These are phyloP conservation scores for Tipula vernalis DNA, from an alignment of 2,888 invertebrate genomes.

Conservation along the genomic window DNA sequence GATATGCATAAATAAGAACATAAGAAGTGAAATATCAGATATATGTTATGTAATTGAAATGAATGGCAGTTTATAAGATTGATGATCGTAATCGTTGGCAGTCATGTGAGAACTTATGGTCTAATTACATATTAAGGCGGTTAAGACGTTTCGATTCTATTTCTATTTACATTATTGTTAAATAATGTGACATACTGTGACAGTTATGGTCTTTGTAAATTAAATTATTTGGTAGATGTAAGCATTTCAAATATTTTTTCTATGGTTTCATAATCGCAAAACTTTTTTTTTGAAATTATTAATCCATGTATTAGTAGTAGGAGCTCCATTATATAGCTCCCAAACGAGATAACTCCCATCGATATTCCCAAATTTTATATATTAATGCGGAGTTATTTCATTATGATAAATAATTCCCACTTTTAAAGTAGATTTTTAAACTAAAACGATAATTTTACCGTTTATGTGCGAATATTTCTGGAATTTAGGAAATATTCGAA, in stretches of 20 bases:
- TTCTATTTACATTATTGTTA: neutral
- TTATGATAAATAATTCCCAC: too few species aligned
- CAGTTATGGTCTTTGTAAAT: neutral
- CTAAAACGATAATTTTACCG: too few species aligned
- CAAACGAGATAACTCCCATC: too few species aligned
- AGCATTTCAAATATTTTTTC: neutral
- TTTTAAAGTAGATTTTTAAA: too few species aligned
- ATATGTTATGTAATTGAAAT: neutral
- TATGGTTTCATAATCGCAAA: neutral
- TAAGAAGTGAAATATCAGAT: neutral
- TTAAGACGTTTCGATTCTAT: neutral
- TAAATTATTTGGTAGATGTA: neutral
- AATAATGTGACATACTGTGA: neutral
- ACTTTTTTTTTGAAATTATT: too few species aligned
- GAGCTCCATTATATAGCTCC: too few species aligned
- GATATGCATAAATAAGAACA: neutral
- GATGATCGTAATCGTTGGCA: neutral
- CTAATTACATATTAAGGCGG: neutral
- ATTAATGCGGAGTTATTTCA: too few species aligned
- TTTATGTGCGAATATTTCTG: too few species aligned
- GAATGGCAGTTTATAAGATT: neutral
- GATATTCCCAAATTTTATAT: too few species aligned
- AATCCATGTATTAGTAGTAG: too few species aligned
- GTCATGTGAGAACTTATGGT: constrained; percentile 4
- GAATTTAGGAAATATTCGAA: too few species aligned